Conservation (phyloP, 2,888 invertebrate genomes). For the Galeruca laticollis region DNA sequence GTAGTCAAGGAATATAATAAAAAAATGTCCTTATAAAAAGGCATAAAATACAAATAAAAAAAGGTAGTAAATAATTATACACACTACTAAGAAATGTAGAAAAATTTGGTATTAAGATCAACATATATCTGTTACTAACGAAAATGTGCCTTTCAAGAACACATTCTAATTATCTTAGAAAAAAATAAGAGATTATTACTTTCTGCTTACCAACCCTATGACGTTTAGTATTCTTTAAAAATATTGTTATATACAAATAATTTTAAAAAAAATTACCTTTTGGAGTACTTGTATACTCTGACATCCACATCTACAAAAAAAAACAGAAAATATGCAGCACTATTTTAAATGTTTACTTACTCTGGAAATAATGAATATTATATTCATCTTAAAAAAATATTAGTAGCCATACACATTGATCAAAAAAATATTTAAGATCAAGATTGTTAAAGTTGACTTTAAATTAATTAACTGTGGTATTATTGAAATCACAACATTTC, state of each 20-base stretch:
- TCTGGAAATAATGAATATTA: background rate
- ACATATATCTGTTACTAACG: too few species aligned
- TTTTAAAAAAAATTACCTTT: background rate
- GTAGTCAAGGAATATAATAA: too few species aligned
- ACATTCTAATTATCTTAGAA: too few species aligned
- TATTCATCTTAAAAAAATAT: background rate
- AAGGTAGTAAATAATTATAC: too few species aligned
- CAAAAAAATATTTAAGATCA: background rate
- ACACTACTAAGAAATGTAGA: too few species aligned
- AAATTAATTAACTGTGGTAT: conserved; percentile 49
- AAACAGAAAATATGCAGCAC: background rate
- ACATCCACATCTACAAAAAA: background rate
- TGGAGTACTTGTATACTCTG: background rate
- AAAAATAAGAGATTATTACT: too few species aligned
- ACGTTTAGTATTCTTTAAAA: background rate
- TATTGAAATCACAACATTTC: conserved; percentile 41
- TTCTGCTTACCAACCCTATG: too few species aligned
- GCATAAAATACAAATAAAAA: too few species aligned
- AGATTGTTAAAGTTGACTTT: background rate
- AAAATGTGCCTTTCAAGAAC: too few species aligned
- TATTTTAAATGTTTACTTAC: background rate
- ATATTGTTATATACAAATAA: background rate
- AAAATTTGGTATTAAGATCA: too few species aligned
- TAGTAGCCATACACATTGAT: conserved; percentile 27
- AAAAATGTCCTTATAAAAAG: too few species aligned